Base-by-base conservation (phyloP, 2,113 vertebrate species). In the Polypterus bichir region DNA sequence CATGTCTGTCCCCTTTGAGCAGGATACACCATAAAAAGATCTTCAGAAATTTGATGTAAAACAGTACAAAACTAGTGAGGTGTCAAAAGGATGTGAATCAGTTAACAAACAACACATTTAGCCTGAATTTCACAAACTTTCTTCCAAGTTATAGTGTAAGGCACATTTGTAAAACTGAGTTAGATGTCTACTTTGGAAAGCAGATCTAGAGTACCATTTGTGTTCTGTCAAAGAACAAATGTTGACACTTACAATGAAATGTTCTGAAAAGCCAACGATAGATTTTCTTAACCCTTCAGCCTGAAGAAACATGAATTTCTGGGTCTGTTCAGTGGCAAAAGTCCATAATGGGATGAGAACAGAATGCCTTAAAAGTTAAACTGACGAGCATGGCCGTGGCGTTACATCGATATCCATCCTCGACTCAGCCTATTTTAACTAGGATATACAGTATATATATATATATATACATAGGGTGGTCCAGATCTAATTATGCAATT, bases 11-110 rank as follows among this genome's bases (percentile, higher is more conserved):
- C 84, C 84, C 86, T 91, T 91, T 90, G 70, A 91, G 92, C 91
- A 95, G 90, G 90, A 90, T 90, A 93, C 92, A 97, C 92, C 89
- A 93, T 92, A 93, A 92, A 96, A 97, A 94, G 91, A 92, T 92
- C 91, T 90, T 92, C 89, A 88, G 89, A 93, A 94, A 92, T 91
- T 87, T 93, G 91, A 97, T 89, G 91, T 88, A 91, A 93, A 92
- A 96, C 91, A 91, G 91, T 96, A 97, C 92, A 97, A 97, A 97
- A 94, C 92, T 97, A 95, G 92, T 91, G 93, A 97, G 92, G 92
- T 92, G 91, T 94, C 88, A 88, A 91, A 92, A 95, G 89, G 91
- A 90, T 86, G 92, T 91, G 79, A 88, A 89, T 94, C 92, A 92
- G 88, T 92, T 90, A 93, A 97, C 94, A 96, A 92, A 98, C 91